These are phyloP conservation scores for Silurus lanzhouensis DNA, from an alignment of 2,797 vertebrate genomes.

Conservation along the genomic window DNA sequence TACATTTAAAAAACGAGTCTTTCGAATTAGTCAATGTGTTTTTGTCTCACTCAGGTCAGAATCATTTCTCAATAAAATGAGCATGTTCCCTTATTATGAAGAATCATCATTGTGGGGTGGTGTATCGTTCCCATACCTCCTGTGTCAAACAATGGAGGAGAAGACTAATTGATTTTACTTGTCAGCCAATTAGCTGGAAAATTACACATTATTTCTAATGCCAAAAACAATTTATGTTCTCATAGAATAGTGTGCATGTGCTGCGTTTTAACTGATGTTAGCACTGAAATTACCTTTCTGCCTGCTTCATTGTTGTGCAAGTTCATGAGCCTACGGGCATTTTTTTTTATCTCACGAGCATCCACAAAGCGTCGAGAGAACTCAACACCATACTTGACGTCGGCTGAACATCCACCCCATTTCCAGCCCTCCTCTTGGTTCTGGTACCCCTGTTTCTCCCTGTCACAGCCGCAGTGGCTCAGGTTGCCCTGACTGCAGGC, in stretches of 20 bases:
- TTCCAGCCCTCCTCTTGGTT: slow-evolving; percentile 97
- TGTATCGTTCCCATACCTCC: neutral
- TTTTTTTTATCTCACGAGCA: slow-evolving; percentile 96
- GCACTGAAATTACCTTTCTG: slow-evolving; percentile 83
- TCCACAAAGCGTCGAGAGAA: slow-evolving; percentile 97
- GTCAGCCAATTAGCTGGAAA: neutral
- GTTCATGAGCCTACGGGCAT: slow-evolving; percentile 96
- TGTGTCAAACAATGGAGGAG: slow-evolving; percentile 4
- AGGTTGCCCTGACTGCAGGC: slow-evolving; percentile 98
- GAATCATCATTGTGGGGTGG: neutral
- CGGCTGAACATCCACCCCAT: slow-evolving; percentile 98
- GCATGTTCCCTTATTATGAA: neutral
- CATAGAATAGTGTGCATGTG: neutral
- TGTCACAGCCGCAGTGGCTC: slow-evolving; percentile 97
- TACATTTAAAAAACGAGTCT: slow-evolving; percentile 3
- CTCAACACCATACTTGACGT: slow-evolving; percentile 95
- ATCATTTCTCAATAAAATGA: slow-evolving; percentile 9
- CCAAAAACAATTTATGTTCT: slow-evolving; percentile 5
- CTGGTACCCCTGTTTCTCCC: slow-evolving; percentile 97
- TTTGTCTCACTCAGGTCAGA: neutral
- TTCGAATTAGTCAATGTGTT: neutral
- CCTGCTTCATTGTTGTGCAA: slow-evolving; percentile 99
- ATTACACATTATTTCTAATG: neutral
- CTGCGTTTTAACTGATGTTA: neutral
- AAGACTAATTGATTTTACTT: neutral